These are phyloP conservation scores for Micromussa lordhowensis DNA, from an alignment of 92 coral and sea anemone genomes.

Conservation along the genomic window DNA sequence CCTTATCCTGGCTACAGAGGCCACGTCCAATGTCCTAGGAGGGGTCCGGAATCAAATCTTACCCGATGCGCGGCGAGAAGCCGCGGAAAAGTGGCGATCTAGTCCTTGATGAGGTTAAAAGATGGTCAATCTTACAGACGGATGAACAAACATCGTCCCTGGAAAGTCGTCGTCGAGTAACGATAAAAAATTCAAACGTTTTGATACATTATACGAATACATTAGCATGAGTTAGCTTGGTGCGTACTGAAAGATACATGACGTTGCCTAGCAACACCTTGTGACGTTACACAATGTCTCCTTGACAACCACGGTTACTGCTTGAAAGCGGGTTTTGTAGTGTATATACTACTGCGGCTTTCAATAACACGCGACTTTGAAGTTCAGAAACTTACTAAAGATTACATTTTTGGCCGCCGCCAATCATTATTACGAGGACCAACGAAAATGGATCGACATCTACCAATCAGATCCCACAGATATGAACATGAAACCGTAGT, in stretches of 20 bases:
- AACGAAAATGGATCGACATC: too few species aligned
- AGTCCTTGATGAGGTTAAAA: constrained; percentile 13
- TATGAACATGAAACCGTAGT: too few species aligned
- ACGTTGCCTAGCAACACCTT: neutral
- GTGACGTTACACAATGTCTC: neutral
- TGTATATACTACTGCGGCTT: too few species aligned
- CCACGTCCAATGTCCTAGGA: constrained; percentile 97
- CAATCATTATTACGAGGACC: too few species aligned
- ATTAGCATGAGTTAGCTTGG: too few species aligned
- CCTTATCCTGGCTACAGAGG: constrained; percentile 94
- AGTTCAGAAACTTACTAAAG: too few species aligned
- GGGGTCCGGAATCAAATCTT: constrained; percentile 98
- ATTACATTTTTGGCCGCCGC: too few species aligned
- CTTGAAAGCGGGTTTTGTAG: neutral
- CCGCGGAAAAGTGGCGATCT: constrained; percentile 96
- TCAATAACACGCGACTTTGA: too few species aligned
- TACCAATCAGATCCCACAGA: too few species aligned
- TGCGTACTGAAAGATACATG: neutral
- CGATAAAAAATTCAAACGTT: neutral
- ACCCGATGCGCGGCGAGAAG: constrained; percentile 98
- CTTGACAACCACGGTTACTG: neutral
- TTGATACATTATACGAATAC: neutral
- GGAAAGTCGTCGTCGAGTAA: neutral
- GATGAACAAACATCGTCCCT: neutral
- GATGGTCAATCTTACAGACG: neutral